Percentiles rank a stretch among this genome's conserved stretches.
phyloP scores from a whole-genome alignment of 1,140 invertebrate genomes.

The Hylaeus anthracinus region DNA sequence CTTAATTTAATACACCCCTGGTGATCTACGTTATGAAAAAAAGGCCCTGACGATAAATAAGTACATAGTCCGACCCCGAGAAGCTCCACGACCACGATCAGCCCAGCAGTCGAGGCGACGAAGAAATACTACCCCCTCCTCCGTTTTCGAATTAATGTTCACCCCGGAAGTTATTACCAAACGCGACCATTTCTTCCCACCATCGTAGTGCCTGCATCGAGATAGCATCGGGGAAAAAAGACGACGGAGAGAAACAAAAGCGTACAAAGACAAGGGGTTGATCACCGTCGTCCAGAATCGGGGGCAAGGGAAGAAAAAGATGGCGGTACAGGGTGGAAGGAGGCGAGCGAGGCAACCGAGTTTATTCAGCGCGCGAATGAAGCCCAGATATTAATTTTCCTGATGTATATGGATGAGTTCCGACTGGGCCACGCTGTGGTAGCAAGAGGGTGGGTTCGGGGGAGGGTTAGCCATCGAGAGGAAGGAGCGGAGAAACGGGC shows the following conservation, averaged over 20 bases:
- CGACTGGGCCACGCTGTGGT: slow-evolving; percentile 63
- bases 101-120: background rate
- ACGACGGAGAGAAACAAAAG: slow-evolving; percentile 2
- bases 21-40: no score
- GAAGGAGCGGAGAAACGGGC: background rate
- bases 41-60: no score
- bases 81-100: no score
- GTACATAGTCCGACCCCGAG: no score
- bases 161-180: slow-evolving; percentile 13
- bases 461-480: slow-evolving; percentile 16
- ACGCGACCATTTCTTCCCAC: slow-evolving; percentile 4
- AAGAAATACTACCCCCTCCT: background rate
- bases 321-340: slow-evolving; percentile 27
- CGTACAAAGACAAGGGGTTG: slow-evolving; percentile 33
- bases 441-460: slow-evolving; percentile 1
- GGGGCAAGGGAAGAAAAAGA: slow-evolving; percentile 24
- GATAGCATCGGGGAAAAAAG: slow-evolving; percentile 3
- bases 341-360: slow-evolving; percentile 60
- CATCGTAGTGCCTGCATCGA: background rate
- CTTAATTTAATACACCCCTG: no score
- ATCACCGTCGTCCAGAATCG: slow-evolving; percentile 36
- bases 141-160: slow-evolving; percentile 4
- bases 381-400: slow-evolving; percentile 79
- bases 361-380: slow-evolving; percentile 75
- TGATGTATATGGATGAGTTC: slow-evolving; percentile 80